Evolutionary conservation across 2,797 vertebrate species (phyloP).

Genomic region (Echiichthys vipera): DNA sequence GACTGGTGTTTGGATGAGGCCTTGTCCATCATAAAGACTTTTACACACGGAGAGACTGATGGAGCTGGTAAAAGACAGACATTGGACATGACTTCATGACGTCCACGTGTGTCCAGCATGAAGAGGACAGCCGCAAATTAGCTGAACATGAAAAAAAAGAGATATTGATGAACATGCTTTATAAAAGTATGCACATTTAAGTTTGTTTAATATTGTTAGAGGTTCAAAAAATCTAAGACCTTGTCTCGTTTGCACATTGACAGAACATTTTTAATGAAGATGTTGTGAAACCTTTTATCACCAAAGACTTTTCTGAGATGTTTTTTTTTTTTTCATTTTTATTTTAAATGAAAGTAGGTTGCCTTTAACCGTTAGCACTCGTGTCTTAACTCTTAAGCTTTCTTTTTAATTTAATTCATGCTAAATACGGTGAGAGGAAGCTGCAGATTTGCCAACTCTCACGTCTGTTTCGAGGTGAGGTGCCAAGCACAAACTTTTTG

Average conservation of each 20-base stretch:
- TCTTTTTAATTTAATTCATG: conserved; percentile 34
- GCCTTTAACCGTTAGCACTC: conserved; percentile 40
- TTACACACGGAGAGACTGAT: not conserved
- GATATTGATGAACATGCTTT: conserved; percentile 15
- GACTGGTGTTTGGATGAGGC: not conserved
- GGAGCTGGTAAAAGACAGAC: conserved; percentile 15
- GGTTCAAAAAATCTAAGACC: not conserved
- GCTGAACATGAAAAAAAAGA: not conserved
- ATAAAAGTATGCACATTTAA: conserved; percentile 16
- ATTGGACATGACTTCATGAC: not conserved
- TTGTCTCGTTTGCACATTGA: conserved; percentile 18
- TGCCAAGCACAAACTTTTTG: conserved; percentile 21
- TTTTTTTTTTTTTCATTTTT: conserved; percentile 22
- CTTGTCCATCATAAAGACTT: not conserved
- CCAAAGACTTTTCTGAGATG: conserved; percentile 20
- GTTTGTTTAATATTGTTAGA: too few species aligned
- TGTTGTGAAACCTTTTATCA: conserved; percentile 21
- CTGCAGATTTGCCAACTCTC: conserved; percentile 6
- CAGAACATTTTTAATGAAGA: conserved; percentile 40
- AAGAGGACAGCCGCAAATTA: conserved; percentile 22
- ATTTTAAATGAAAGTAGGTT: conserved; percentile 41
- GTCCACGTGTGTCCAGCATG: not conserved
- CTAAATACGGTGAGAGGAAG: conserved; percentile 9
- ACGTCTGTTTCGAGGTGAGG: conserved; percentile 34
- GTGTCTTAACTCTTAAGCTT: conserved; percentile 18